phyloP scores from a whole-genome alignment of 1,140 invertebrate species.

The Cotesia glomerata region DNA sequence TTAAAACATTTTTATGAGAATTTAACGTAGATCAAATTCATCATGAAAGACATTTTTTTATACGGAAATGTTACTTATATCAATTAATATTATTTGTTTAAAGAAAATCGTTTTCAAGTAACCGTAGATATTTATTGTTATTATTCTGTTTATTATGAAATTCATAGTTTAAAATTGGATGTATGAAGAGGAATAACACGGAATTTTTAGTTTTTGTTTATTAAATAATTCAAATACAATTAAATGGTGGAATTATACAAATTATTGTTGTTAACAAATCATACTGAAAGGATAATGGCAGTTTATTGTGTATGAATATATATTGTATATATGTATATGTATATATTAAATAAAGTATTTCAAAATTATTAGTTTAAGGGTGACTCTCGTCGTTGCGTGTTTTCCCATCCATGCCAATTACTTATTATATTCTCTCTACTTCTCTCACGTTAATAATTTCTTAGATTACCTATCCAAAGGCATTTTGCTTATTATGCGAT shows the following conservation, averaged over 20 bases:
- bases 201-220: neutral
- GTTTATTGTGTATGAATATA: too few relatives aligned
- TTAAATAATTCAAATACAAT: neutral
- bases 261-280: too few relatives aligned
- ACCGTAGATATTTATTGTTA: too few relatives aligned
- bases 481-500: neutral
- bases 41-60: too few relatives aligned
- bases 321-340: too few relatives aligned
- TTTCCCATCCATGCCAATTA: neutral
- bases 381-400: conserved; percentile 3
- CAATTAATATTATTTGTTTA: too few relatives aligned
- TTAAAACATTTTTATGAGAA: too few relatives aligned
- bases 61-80: too few relatives aligned
- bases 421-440: neutral
- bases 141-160: neutral
- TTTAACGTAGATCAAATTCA: too few relatives aligned
- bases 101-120: too few relatives aligned
- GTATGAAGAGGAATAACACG: neutral
- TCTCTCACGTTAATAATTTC: conserved; percentile 3
- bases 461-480: conserved; percentile 1
- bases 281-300: too few relatives aligned
- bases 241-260: neutral
- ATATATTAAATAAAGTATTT: neutral
- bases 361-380: neutral
- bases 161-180: neutral